A percentile compares a stretch with the other conserved stretches of the same genome.
Evolutionary conservation across 1,140 invertebrate genomes (phyloP).

Genomic region (Lucilia cuprina): DNA sequence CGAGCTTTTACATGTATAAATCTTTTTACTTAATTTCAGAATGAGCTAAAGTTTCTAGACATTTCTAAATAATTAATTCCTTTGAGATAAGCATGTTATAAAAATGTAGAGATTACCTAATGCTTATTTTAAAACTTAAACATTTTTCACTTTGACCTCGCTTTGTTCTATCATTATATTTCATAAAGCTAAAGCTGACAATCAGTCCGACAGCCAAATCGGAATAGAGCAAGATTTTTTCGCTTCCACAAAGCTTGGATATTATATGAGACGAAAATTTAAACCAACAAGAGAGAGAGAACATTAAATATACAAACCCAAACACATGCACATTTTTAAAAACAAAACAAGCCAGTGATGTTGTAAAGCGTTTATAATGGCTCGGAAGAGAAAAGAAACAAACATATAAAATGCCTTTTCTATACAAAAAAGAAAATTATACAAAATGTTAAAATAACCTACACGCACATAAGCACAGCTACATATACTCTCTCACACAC

Average conservation of each 20-base stretch:
- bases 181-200: background rate
- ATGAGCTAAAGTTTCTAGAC: too few species aligned
- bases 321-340: background rate
- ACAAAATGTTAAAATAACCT: background rate
- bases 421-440: background rate
- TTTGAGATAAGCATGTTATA: too few species aligned
- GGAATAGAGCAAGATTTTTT: background rate
- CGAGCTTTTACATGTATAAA: too few species aligned
- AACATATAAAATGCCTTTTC: background rate
- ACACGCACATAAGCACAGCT: background rate
- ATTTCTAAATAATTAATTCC: too few species aligned
- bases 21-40: too few species aligned
- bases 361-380: slow-evolving; percentile 14
- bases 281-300: background rate
- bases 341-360: slow-evolving; percentile 14
- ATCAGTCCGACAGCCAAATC: background rate
- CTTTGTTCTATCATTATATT: too few species aligned
- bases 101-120: too few species aligned
- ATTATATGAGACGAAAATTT: slow-evolving; percentile 8
- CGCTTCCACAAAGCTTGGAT: background rate
- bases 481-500: background rate
- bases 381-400: background rate
- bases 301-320: background rate
- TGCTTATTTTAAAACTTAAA: too few species aligned
- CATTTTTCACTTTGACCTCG: too few species aligned